These are phyloP conservation scores for Callipepla squamata DNA, from an alignment of 2,113 vertebrate genomes.

Conservation along the genomic window DNA sequence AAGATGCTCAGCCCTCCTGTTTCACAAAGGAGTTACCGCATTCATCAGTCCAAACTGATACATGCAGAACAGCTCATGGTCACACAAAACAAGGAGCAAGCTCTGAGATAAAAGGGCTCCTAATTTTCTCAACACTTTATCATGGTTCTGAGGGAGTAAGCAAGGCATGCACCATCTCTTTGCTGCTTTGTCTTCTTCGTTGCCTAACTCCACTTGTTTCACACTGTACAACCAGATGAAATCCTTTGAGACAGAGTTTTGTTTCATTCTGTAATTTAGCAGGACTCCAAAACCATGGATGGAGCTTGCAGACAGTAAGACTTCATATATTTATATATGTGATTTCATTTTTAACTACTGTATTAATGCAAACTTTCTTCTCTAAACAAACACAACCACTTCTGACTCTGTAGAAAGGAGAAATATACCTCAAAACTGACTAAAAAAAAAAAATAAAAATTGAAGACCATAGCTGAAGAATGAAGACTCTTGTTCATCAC, in stretches of 20 bases:
- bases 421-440: background rate
- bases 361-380: background rate
- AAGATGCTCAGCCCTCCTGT: background rate
- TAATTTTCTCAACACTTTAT: conserved; percentile 21
- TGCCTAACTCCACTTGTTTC: background rate
- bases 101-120: background rate
- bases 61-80: background rate
- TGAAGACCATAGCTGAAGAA: background rate
- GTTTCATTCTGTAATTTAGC: background rate
- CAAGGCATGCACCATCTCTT: background rate
- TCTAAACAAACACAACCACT: background rate
- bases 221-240: background rate
- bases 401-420: background rate
- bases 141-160: background rate
- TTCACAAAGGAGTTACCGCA: background rate
- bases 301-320: background rate
- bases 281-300: background rate
- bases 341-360: background rate
- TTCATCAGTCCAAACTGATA: background rate
- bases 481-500: background rate
- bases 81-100: background rate
- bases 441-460: background rate
- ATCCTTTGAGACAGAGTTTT: background rate
- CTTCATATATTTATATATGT: background rate
- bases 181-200: background rate